Evolutionary conservation across 92 coral and sea anemone species (phyloP).

Genomic region (Paragorgia papillata): DNA sequence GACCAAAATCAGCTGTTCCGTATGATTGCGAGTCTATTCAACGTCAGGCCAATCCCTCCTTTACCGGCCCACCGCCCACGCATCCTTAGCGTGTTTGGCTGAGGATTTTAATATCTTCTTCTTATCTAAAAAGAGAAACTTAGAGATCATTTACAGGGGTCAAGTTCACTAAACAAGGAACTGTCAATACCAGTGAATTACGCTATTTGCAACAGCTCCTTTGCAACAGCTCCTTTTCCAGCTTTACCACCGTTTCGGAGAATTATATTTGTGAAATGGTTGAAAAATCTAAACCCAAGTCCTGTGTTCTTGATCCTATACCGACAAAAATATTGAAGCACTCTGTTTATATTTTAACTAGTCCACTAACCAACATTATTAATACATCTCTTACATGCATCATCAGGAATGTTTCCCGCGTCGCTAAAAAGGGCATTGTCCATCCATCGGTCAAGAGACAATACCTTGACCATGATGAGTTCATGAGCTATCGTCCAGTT

Average conservation of each 20-base stretch:
- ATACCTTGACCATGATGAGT: constrained; percentile 7
- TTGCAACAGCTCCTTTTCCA: constrained; percentile 11
- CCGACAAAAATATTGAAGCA: constrained; percentile 39
- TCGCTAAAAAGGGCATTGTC: constrained; percentile 28
- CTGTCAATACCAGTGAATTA: constrained; percentile 16
- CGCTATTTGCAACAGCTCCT: constrained; percentile 20
- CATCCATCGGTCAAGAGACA: constrained; percentile 43
- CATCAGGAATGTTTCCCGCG: constrained; percentile 34
- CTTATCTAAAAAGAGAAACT: constrained; percentile 39
- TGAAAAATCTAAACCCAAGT: constrained; percentile 46
- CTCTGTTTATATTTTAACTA: constrained; percentile 18
- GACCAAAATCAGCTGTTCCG: constrained; percentile 48
- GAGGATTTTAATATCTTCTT: constrained; percentile 38
- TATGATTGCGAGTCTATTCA: constrained; percentile 53
- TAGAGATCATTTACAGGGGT: constrained; percentile 42
- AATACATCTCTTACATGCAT: constrained; percentile 30
- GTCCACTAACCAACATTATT: constrained; percentile 20
- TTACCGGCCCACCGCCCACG: constrained; percentile 53
- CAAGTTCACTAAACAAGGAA: no score
- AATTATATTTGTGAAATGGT: constrained; percentile 14
- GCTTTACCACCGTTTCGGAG: constrained; percentile 36
- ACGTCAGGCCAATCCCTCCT: constrained; percentile 31
- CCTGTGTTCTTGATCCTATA: constrained; percentile 46
- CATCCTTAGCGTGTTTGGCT: constrained; percentile 27
- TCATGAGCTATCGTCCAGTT: constrained; percentile 35